phyloP scores from a whole-genome alignment of 2,888 invertebrate genomes.

The Epinotia brunnichana region DNA sequence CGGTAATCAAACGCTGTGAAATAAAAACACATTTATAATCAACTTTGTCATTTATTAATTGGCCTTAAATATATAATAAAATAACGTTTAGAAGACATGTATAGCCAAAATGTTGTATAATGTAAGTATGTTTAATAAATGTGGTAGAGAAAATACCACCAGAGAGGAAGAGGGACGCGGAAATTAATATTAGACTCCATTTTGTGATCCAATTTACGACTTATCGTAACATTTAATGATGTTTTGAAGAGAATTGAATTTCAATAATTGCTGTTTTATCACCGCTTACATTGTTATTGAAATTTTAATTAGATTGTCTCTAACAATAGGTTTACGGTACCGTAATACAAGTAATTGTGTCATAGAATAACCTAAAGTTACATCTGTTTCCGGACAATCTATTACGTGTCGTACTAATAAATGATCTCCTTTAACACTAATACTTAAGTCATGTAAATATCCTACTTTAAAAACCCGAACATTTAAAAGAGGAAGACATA shows the following conservation, averaged over 20 bases:
- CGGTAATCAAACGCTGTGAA: no score
- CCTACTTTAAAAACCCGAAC: no score
- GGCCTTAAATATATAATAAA: no score
- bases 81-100: no score
- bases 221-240: slow-evolving; percentile 68
- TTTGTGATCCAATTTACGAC: slow-evolving; percentile 64
- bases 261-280: slow-evolving; percentile 64
- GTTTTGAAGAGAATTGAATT: slow-evolving; percentile 62
- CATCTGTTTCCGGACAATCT: no score
- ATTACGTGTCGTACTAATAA: no score
- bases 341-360: not conserved
- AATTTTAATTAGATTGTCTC: slow-evolving; percentile 18
- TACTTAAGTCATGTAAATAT: no score
- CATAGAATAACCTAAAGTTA: not conserved
- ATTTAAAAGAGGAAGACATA: no score
- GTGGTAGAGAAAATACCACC: not conserved
- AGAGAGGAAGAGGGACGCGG: not conserved
- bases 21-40: no score
- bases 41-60: no score
- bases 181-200: slow-evolving; percentile 45
- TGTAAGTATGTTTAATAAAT: not conserved
- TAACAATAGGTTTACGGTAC: not conserved
- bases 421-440: not conserved
- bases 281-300: slow-evolving; percentile 42
- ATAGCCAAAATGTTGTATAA: not conserved